A percentile compares a stretch with the other conserved stretches of the same genome.
Evolutionary conservation across 2,888 invertebrate species (phyloP).

Genomic region (Leptinotarsa rubiginosa): DNA sequence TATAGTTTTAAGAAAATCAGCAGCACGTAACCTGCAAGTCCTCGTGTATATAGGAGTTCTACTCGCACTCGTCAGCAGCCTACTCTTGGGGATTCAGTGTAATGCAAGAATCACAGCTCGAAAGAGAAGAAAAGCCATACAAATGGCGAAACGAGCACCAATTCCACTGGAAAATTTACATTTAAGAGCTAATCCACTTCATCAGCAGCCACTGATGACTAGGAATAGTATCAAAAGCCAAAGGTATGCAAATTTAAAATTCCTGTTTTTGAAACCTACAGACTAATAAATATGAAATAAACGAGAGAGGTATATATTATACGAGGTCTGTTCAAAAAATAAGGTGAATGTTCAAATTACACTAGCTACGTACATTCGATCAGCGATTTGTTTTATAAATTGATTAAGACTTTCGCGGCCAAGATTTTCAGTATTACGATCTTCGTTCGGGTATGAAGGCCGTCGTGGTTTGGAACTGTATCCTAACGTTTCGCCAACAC

Average conservation of each 20-base stretch:
- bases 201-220: conserved; percentile 42
- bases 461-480: too few relatives aligned
- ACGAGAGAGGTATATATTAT: too few relatives aligned
- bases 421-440: too few relatives aligned
- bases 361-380: too few relatives aligned
- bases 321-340: too few relatives aligned
- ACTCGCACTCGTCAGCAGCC: conserved; percentile 73
- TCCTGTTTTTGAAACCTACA: too few relatives aligned
- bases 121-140: conserved; percentile 57
- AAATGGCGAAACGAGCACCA: conserved; percentile 57
- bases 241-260: conserved; percentile 41
- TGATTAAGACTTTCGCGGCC: too few relatives aligned
- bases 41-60: conserved; percentile 75
- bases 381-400: too few relatives aligned
- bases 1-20: conserved; percentile 72
- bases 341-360: too few relatives aligned
- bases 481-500: too few relatives aligned
- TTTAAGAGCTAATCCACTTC: conserved; percentile 48
- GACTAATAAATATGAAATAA: too few relatives aligned
- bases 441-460: too few relatives aligned
- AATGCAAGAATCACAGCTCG: conserved; percentile 66
- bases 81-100: conserved; percentile 74
- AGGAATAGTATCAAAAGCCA: conserved; percentile 42
- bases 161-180: conserved; percentile 60
- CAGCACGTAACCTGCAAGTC: conserved; percentile 75